Percentiles rank a stretch among this genome's conserved stretches.
Conservation (phyloP, 1,140 invertebrate species). For the Brachionus sp. region DNA sequence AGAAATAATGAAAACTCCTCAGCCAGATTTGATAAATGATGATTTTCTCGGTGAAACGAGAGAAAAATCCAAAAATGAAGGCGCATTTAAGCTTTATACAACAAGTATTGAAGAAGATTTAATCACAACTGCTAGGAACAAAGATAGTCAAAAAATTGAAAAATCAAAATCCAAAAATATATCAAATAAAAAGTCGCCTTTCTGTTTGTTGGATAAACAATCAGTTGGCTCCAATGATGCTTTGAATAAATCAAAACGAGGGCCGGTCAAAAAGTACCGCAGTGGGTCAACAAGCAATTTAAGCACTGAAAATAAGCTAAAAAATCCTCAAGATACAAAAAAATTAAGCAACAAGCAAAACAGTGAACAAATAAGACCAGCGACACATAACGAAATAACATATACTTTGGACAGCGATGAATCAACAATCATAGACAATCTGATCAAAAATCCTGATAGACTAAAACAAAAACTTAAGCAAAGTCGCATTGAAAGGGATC, state of each 20-base stretch:
- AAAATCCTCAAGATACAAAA: background rate
- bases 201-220: slow-evolving; percentile 4
- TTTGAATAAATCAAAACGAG: slow-evolving; percentile 2
- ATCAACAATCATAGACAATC: slow-evolving; percentile 20
- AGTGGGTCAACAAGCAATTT: slow-evolving; percentile 34
- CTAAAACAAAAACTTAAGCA: slow-evolving; percentile 42
- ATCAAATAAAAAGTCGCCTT: background rate
- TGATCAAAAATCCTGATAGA: slow-evolving; percentile 5
- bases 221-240: background rate
- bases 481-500: slow-evolving; percentile 11
- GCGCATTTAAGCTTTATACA: slow-evolving; percentile 42
- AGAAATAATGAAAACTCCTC: slow-evolving; percentile 25
- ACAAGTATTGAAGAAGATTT: background rate
- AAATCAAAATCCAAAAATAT: background rate
- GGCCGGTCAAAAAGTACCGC: slow-evolving; percentile 11
- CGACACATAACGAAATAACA: slow-evolving; percentile 40
- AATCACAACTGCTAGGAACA: too few relatives aligned
- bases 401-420: slow-evolving; percentile 40
- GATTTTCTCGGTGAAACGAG: background rate
- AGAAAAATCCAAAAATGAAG: slow-evolving; percentile 1
- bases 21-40: slow-evolving; percentile 10
- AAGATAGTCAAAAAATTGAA: background rate
- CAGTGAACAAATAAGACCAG: slow-evolving; percentile 17
- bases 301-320: background rate
- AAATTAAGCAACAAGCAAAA: background rate